Base-by-base conservation (phyloP, 2,113 vertebrate genomes). In the Cynocephalus volans region DNA sequence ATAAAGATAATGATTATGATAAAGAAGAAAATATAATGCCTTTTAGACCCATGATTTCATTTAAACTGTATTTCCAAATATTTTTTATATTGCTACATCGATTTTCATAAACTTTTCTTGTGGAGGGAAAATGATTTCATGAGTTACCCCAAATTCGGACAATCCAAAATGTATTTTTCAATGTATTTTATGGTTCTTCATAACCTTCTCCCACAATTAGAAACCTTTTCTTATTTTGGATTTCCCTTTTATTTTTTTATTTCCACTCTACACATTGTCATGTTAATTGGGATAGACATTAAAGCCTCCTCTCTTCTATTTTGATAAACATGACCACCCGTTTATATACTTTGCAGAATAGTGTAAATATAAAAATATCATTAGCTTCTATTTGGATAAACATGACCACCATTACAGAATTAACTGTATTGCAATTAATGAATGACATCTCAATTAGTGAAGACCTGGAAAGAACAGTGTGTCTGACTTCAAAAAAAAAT, bases 41-140 rank as follows among this genome's bases (percentile, higher is more conserved):
- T 86, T 80, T 93, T 36, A 93, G 67, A 13, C 19, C 23, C 13
- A 31, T 79, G 6, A 31, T 95, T 95, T 80, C 21, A 64, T 92
- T 54, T n/a, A 8, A 85, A 64, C 0, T 15, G 1, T 36, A n/a
- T 69, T 83, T 88, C 58, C 45, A 86, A 56, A 80, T 0, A 80
- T 0, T 64, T 31, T 17, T 41, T 72, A 56, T 89, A 24, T n/a
- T 82, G 19, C 17, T 76, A 4, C 54, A 50, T 36, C 36, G 19
- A 45, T 60, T 9, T 65, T 6, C 8, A 89, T 36, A 95, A 92
- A 69, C 1, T 82, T 10, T 52, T 50, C 0, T 50, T 64, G 26
- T 17, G 15, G 12, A 62, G 28, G 18, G 10, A 88, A 94, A 95
- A 69, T 75, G 10, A 80, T 64, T 62, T 87, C 31, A 77, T 1